Evolutionary conservation across 2,113 vertebrate genomes (phyloP).

Genomic region (Syngnathus scovelli): DNA sequence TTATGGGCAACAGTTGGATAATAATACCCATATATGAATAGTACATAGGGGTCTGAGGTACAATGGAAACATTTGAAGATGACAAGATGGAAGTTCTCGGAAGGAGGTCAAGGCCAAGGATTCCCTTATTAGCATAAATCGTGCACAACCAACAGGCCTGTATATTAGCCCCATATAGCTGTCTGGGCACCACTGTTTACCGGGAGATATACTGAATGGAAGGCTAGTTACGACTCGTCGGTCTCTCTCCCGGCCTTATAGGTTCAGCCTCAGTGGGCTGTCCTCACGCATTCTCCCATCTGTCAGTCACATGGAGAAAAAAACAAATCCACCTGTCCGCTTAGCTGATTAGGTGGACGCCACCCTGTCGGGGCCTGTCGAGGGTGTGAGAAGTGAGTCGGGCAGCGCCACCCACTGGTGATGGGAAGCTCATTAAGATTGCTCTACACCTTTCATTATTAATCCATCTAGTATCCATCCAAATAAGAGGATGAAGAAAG

Average conservation of each 20-base stretch:
- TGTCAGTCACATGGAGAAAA: constrained; percentile 65
- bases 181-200: constrained; percentile 37
- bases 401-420: constrained; percentile 63
- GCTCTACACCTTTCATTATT: constrained; percentile 15
- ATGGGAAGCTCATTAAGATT: constrained; percentile 62
- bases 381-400: constrained; percentile 31
- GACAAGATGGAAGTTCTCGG: neutral
- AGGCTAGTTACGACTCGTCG: constrained; percentile 59
- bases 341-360: constrained; percentile 44
- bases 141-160: constrained; percentile 59
- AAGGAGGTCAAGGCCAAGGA: neutral
- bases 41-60: neutral
- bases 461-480: constrained; percentile 59
- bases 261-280: constrained; percentile 72
- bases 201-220: constrained; percentile 41
- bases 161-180: constrained; percentile 49
- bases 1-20: neutral
- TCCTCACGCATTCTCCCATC: constrained; percentile 70
- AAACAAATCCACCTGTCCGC: constrained; percentile 73
- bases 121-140: constrained; percentile 56
- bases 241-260: constrained; percentile 55
- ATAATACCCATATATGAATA: no score
- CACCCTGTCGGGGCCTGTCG: constrained; percentile 58
- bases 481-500: no score
- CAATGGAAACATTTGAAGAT: neutral